phyloP scores from a whole-genome alignment of 2,797 vertebrate genomes.

The Fratercula arctica region DNA sequence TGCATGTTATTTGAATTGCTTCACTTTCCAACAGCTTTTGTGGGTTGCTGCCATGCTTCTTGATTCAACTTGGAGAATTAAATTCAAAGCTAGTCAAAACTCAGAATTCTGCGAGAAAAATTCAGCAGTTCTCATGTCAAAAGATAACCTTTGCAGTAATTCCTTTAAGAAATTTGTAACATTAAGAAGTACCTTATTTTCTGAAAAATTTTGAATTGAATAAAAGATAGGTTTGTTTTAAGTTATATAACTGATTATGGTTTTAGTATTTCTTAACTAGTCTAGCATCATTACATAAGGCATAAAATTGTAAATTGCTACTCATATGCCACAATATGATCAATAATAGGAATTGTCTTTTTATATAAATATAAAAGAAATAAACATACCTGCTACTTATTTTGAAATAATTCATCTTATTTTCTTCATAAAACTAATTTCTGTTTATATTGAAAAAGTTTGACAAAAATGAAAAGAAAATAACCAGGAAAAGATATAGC shows the following conservation, averaged over 20 bases:
- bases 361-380: not conserved
- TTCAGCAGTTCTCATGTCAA: not conserved
- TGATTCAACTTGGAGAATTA: not conserved
- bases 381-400: not conserved
- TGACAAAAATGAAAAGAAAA: not conserved
- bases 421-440: not conserved
- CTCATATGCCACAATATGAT: not conserved
- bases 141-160: not conserved
- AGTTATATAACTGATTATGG: not conserved
- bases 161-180: not conserved
- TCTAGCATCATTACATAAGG: not conserved
- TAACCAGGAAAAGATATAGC: not conserved
- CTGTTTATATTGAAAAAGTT: not conserved
- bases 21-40: not conserved
- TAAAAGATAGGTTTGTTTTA: not conserved
- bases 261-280: not conserved
- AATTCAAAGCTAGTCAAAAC: not conserved
- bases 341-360: not conserved
- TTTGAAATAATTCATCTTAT: not conserved
- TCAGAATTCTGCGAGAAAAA: not conserved
- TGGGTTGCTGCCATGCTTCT: not conserved
- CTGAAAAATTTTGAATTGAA: not conserved
- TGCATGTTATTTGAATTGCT: not conserved
- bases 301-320: not conserved
- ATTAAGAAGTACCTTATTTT: not conserved